phyloP scores from a whole-genome alignment of 2,113 vertebrate species.

The Lophochroa leadbeateri region DNA sequence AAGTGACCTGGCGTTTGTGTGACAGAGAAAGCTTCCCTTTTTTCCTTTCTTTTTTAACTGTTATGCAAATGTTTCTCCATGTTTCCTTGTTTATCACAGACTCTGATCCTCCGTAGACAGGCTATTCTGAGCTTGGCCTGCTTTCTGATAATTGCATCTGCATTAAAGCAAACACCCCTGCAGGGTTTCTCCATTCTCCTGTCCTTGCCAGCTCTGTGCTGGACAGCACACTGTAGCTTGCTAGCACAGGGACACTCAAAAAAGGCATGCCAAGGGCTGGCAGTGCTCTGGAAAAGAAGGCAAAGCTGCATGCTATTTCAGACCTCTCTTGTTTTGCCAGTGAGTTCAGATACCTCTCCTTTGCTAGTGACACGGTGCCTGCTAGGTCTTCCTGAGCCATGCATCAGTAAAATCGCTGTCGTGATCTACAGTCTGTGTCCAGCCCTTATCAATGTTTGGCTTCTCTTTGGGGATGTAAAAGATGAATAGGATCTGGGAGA shows the following conservation, averaged over 20 bases:
- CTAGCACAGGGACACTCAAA: not conserved
- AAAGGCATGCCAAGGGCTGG: not conserved
- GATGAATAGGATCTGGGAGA: not conserved
- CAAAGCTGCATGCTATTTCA: not conserved
- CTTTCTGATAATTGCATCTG: constrained; percentile 62
- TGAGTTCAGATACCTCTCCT: not conserved
- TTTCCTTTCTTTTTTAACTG: not conserved
- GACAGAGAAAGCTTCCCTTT: not conserved
- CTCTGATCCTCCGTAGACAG: constrained; percentile 14
- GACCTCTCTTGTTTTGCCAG: not conserved
- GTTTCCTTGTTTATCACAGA: constrained; percentile 23
- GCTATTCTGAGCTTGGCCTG: constrained; percentile 48
- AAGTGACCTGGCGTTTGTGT: rapidly evolving
- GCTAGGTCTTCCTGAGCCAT: not conserved
- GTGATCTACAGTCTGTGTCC: not conserved
- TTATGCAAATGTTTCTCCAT: not conserved
- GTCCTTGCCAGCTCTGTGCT: constrained; percentile 17
- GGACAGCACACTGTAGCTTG: not conserved
- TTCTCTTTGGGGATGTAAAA: not conserved
- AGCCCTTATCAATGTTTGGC: not conserved
- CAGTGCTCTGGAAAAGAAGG: not conserved
- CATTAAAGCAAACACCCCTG: constrained; percentile 53
- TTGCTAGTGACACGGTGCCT: not conserved
- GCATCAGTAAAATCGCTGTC: not conserved
- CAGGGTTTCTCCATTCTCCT: constrained; percentile 32